Conservation (phyloP, 2,888 invertebrate species). For the Gymnocheta viridis region DNA sequence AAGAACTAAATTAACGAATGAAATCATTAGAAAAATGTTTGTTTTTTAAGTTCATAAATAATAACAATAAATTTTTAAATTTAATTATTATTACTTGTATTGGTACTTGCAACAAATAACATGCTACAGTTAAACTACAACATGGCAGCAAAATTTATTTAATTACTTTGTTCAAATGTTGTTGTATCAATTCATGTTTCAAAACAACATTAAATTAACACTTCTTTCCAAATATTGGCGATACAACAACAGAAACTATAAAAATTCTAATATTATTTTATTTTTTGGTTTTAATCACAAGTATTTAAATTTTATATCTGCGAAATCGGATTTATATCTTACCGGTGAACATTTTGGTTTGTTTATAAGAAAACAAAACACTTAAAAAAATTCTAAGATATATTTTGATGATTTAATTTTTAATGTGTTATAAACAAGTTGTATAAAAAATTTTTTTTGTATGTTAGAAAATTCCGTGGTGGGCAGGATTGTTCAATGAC, state of each 20-base stretch:
- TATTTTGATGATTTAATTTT: slow-evolving; percentile 45
- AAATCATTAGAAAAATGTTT: slow-evolving; percentile 29
- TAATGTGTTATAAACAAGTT: slow-evolving; percentile 62
- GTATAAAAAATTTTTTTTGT: background rate
- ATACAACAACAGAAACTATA: slow-evolving; percentile 4
- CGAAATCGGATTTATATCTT: slow-evolving; percentile 11
- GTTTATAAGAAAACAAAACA: slow-evolving; percentile 57
- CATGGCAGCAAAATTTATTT: slow-evolving; percentile 48
- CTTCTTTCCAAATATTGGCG: slow-evolving; percentile 25
- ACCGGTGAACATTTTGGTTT: slow-evolving; percentile 14
- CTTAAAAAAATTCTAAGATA: slow-evolving; percentile 20
- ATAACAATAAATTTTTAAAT: slow-evolving; percentile 46
- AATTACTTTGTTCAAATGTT: slow-evolving; percentile 9
- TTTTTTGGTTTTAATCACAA: slow-evolving; percentile 30
- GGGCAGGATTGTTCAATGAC: too few species aligned
- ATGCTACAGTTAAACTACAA: slow-evolving; percentile 25
- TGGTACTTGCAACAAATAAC: slow-evolving; percentile 26
- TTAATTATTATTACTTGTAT: slow-evolving; percentile 46
- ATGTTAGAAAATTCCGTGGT: too few species aligned
- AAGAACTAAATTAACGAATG: background rate
- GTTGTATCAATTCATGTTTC: slow-evolving; percentile 55
- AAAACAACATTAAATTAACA: slow-evolving; percentile 61
- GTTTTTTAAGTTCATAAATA: slow-evolving; percentile 35
- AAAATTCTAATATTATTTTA: slow-evolving; percentile 4
- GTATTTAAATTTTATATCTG: slow-evolving; percentile 37